phyloP scores from a whole-genome alignment of 2,797 vertebrate species.

The Anguilla marmorata region DNA sequence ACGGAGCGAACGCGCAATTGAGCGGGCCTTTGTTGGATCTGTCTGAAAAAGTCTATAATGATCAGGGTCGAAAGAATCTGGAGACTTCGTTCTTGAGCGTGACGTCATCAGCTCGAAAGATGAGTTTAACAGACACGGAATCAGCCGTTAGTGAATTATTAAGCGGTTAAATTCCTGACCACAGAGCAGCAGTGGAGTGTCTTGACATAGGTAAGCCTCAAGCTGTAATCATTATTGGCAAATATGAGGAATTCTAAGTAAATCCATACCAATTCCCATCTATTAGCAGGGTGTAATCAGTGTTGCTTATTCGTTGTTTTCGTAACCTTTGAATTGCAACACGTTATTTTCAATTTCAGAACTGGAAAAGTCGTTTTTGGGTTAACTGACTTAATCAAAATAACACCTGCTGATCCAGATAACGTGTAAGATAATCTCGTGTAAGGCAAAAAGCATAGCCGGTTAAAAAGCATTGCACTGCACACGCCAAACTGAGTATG shows the following conservation, averaged over 20 bases:
- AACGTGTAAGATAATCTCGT: not conserved
- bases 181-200: not conserved
- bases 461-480: not conserved
- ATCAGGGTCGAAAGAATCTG: not conserved
- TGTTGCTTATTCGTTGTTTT: slow-evolving; percentile 2
- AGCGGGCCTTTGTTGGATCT: not conserved
- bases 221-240: slow-evolving; percentile 15
- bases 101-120: slow-evolving; percentile 13
- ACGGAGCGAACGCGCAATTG: not conserved
- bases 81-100: not conserved
- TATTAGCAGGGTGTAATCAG: slow-evolving; percentile 16
- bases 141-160: slow-evolving; percentile 25
- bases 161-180: slow-evolving; percentile 1
- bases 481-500: not conserved
- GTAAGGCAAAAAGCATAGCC: not conserved
- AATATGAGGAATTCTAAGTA: not conserved
- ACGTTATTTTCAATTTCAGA: not conserved
- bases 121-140: not conserved
- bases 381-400: not conserved
- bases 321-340: slow-evolving; percentile 12
- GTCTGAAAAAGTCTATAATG: not conserved
- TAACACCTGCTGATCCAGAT: not conserved
- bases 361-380: not conserved
- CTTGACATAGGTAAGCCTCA: not conserved
- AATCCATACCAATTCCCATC: slow-evolving; percentile 22